Percentiles rank a stretch among this genome's conserved stretches.
Conservation (phyloP, 2,113 vertebrate species). For the Oreotrochilus melanogaster region DNA sequence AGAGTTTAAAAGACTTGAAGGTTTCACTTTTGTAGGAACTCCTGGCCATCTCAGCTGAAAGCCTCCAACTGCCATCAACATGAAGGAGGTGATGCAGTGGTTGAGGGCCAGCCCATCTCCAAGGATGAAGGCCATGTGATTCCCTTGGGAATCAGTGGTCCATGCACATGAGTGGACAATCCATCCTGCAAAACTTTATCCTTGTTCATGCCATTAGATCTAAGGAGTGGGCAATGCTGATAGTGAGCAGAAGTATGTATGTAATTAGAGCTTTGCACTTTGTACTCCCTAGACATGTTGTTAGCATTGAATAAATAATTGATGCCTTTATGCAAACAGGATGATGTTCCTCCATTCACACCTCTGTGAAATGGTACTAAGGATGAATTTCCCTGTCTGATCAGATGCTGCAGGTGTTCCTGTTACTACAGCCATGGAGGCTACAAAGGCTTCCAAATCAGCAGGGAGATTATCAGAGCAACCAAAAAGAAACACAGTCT, state of each 20-base stretch:
- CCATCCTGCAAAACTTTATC: not conserved
- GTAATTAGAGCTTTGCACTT: not conserved
- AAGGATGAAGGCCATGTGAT: not conserved
- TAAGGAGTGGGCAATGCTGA: accelerated
- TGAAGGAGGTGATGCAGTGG: not conserved
- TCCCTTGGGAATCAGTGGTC: not conserved
- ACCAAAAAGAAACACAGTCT: not conserved
- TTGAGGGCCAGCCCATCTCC: not conserved
- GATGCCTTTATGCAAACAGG: not conserved
- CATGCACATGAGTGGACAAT: not conserved
- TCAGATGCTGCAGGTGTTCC: not conserved
- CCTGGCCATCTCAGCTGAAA: not conserved
- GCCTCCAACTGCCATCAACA: accelerated
- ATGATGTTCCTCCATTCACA: not conserved
- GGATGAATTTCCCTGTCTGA: not conserved
- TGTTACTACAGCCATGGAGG: not conserved
- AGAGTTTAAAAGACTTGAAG: not conserved
- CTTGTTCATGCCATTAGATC: not conserved
- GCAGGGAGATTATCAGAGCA: not conserved
- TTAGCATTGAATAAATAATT: not conserved
- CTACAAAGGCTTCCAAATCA: not conserved
- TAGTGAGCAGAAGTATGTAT: not conserved
- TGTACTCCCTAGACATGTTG: not conserved
- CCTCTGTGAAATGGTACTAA: not conserved
- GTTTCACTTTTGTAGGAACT: not conserved